These are phyloP conservation scores for Gadus chalcogrammus DNA, from an alignment of 2,113 vertebrate species.

Conservation along the genomic window DNA sequence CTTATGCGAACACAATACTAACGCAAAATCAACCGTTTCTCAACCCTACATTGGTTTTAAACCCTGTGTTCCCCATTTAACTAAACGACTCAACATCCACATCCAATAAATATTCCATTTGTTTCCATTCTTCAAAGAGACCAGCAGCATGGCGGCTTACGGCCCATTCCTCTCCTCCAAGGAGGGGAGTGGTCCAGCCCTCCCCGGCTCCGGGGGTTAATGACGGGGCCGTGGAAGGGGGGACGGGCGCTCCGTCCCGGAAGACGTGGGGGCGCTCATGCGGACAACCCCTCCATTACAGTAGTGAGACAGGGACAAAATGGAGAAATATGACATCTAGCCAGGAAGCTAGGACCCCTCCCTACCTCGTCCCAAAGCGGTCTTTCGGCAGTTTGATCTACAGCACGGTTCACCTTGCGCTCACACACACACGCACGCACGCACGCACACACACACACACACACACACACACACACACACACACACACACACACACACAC, in stretches of 20 bases:
- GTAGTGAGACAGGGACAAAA: slow-evolving; percentile 63
- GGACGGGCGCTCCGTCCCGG: slow-evolving; percentile 46
- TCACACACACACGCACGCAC: background rate
- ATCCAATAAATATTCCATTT: too few relatives aligned
- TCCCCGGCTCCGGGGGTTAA: slow-evolving; percentile 41
- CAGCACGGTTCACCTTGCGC: slow-evolving; percentile 62
- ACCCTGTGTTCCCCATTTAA: too few relatives aligned
- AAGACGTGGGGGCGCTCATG: slow-evolving; percentile 49
- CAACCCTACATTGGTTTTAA: too few relatives aligned
- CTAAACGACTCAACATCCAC: too few relatives aligned
- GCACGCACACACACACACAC: background rate
- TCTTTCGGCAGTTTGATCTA: slow-evolving; percentile 65
- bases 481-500: background rate
- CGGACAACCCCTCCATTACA: slow-evolving; percentile 63
- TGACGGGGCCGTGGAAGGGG: slow-evolving; percentile 37
- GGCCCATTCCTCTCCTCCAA: background rate
- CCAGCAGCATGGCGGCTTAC: too few relatives aligned
- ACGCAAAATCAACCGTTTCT: too few relatives aligned
- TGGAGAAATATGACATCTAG: slow-evolving; percentile 68
- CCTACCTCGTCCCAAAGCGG: slow-evolving; percentile 53
- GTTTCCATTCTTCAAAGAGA: too few relatives aligned
- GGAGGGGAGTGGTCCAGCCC: slow-evolving; percentile 21
- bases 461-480: background rate
- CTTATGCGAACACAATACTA: background rate
- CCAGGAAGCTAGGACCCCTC: slow-evolving; percentile 52